Evolutionary conservation across 1,140 invertebrate genomes (phyloP), one percentile per base, ranked within the genome.

Genomic region (Neomicropteryx cornuta): DNA sequence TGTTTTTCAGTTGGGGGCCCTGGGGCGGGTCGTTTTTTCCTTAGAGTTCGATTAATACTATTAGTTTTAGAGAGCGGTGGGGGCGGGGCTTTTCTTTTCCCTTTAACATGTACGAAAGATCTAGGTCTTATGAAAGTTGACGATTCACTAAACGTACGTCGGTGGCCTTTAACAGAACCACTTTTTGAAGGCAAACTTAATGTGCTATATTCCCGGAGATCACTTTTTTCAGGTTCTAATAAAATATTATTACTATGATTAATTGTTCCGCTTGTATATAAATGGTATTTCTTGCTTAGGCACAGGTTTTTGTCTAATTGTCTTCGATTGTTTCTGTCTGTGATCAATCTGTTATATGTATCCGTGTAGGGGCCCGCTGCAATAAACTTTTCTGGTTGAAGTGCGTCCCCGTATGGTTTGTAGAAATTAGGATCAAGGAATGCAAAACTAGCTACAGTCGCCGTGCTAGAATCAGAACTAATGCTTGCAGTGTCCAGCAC

Each of bases 371-470:
- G 71, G 10, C 60, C 63, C 3, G 54, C 50, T 14, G 62, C 48
- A 38, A 74, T 58, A 47, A 52, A 46, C 50, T 62, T 55, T 48
- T 68, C 43, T 33, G 60, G 47, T 39, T 50, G 45, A 16, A 49
- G 47, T 24, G 50, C 45, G 28, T 58, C 40, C 24, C 60, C 46
- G 50, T 58, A 51, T 51, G 72, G 66, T 28, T 55, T 49, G 48
- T 72, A 72, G 19, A 58, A 52, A 16, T 57, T 53, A 3, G 75
- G 71, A n/a, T 67, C 54, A 33, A 79, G 54, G 50, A 79, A 84
- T 5, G 79, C 73, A 53, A 86, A 84, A 47, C 80, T 83, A 5
- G 69, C 73, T 0, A 76, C 77, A 0, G 79, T 82, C 13, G 79
- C 72, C 13, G 76, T 81, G 47, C 81, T 83, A 45, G 76, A 60